Base-by-base conservation (phyloP, 2,113 vertebrate genomes). In the Ploceus nigricollis region DNA sequence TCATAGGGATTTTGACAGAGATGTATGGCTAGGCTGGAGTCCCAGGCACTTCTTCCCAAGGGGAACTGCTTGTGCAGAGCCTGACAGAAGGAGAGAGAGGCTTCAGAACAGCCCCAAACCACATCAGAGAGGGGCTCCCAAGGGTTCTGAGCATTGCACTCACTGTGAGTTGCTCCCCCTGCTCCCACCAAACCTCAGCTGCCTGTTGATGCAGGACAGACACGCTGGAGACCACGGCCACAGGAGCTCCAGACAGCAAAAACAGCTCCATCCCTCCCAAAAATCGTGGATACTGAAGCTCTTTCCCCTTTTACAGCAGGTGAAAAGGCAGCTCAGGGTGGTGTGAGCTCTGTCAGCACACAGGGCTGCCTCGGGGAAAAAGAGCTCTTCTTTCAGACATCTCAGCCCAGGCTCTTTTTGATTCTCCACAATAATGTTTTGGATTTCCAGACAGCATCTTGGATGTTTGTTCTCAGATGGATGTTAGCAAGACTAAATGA, bases 1-100 rank as follows among this genome's bases (percentile, higher is more conserved):
- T 99, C 99, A 99, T 99, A 99, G 99, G 99, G 99, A 98, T 99
- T 99, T 98, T 99, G 99, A 99, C 99, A 99, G 99, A 99, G 99
- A 99, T 99, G 99, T 99, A 99, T 99, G 98, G 99, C 98, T 90
- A 48, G 94, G 98, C 96, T 97, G 92, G 94, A 98, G 98, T 98
- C 98, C 98, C 87, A 96, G 98, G 98, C 99, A 99, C 98, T 98
- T 98, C 98, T 98, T 98, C 98, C 99, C 98, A 77, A 98, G 98
- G 99, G 99, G 98, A 97, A 96, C 90, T 93, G 97, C 98, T 94
- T 81, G 95, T 89, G 94, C 97, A 92, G 96, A 98, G 98, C 95
- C 97, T 87, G 93, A 93, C 91, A 89, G 9, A 47, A 71, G 75
- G 66, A 48, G 82, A 85, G 91, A 60, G 94, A 95, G 97, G 97